phyloP scores from a whole-genome alignment of 1,140 invertebrate species.

The Kradibia gibbosae region DNA sequence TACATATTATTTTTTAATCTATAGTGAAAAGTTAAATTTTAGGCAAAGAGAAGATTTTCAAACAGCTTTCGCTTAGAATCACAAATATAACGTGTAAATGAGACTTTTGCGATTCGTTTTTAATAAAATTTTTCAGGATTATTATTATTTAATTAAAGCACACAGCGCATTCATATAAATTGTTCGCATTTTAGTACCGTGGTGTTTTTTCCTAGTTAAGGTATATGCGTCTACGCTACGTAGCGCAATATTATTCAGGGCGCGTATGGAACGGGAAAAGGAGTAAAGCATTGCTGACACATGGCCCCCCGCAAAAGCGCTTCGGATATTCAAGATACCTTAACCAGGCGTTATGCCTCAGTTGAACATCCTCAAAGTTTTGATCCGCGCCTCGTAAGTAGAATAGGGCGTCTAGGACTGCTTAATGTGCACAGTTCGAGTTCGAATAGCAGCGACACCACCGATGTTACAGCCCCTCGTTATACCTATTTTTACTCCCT shows the following conservation, averaged over 20 bases:
- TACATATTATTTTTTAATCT: background rate
- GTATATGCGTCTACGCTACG: background rate
- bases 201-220: background rate
- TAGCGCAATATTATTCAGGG: background rate
- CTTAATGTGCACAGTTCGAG: background rate
- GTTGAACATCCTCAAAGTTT: constrained; percentile 33
- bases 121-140: background rate
- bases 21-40: background rate
- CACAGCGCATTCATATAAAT: background rate
- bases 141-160: background rate
- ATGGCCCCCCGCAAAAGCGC: constrained; percentile 9
- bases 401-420: background rate
- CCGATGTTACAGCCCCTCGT: constrained; percentile 26
- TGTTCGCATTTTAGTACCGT: background rate
- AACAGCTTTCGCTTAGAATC: background rate
- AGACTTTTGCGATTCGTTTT: background rate
- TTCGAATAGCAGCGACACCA: background rate
- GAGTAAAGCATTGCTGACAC: background rate
- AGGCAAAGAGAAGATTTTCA: background rate
- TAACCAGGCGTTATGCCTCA: background rate
- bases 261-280: background rate
- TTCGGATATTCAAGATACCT: constrained; percentile 22
- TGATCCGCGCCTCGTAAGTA: background rate
- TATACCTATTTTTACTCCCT: constrained; percentile 34
- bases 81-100: background rate